A percentile compares a stretch with the other conserved stretches of the same genome.
phyloP scores from a whole-genome alignment of 1,140 invertebrate species.

The Popillia japonica region DNA sequence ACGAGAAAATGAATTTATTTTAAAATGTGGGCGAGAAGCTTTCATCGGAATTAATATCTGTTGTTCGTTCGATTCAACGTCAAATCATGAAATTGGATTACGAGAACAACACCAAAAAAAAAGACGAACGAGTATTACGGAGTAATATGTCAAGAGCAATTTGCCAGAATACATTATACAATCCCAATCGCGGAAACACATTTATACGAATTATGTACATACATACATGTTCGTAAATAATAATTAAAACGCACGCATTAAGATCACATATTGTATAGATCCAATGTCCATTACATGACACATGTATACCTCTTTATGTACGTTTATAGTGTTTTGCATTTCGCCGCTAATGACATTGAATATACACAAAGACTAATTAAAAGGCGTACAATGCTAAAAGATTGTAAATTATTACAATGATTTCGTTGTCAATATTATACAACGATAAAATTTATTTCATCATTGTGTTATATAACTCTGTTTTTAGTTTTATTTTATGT shows the following conservation, averaged over 20 bases:
- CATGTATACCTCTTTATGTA: neutral
- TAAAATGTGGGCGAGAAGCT: too few species aligned
- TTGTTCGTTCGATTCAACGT: too few species aligned
- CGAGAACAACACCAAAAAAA: too few species aligned
- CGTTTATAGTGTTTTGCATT: neutral
- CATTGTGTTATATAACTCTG: neutral
- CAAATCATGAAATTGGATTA: too few species aligned
- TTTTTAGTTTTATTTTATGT: neutral
- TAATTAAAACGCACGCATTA: neutral
- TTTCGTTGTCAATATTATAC: conserved; percentile 12
- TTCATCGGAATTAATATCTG: too few species aligned
- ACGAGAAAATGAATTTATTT: too few species aligned
- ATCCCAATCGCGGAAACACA: too few species aligned
- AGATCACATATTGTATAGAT: too few species aligned
- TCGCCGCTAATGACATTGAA: neutral
- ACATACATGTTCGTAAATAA: neutral
- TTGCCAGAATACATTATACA: too few species aligned
- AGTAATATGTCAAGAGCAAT: neutral
- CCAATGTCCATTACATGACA: neutral
- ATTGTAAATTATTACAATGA: neutral
- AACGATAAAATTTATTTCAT: neutral
- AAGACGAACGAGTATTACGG: too few species aligned
- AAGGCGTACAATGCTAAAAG: neutral
- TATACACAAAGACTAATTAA: conserved; percentile 2
- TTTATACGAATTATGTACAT: too few species aligned